Evolutionary conservation across 2,888 invertebrate genomes (phyloP).

Genomic region (Byasa hedistus): DNA sequence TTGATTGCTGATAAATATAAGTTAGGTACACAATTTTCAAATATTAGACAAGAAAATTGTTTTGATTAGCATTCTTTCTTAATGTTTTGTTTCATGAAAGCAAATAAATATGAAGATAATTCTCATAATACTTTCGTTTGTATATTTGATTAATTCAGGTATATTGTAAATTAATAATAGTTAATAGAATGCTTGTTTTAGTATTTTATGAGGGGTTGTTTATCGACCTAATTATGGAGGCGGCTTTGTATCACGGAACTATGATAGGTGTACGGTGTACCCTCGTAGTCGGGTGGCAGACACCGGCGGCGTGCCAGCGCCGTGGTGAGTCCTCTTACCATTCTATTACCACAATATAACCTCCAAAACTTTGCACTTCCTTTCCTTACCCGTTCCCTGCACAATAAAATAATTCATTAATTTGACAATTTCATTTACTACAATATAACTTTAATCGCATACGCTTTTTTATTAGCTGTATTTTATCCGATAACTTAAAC

Average conservation of each 20-base stretch:
- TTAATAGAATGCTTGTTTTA: background rate
- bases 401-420: background rate
- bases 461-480: background rate
- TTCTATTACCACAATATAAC: conserved; percentile 41
- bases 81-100: too few species aligned
- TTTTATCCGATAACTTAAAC: too few species aligned
- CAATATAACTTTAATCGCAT: background rate
- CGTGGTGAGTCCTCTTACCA: conserved; percentile 33
- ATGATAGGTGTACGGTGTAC: conserved; percentile 48
- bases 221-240: conserved; percentile 38
- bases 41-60: too few species aligned
- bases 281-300: conserved; percentile 56
- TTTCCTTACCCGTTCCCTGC: background rate
- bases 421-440: background rate
- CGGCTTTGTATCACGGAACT: conserved; percentile 39
- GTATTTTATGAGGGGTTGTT: conserved; percentile 1
- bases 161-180: too few species aligned
- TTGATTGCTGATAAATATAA: too few species aligned
- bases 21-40: too few species aligned
- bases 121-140: too few species aligned
- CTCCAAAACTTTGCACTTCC: conserved; percentile 36
- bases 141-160: too few species aligned
- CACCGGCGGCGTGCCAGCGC: conserved; percentile 46
- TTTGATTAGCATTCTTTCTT: too few species aligned
- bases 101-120: too few species aligned